phyloP scores from a whole-genome alignment of 2,113 vertebrate genomes.

The Bolborhynchus lineola region DNA sequence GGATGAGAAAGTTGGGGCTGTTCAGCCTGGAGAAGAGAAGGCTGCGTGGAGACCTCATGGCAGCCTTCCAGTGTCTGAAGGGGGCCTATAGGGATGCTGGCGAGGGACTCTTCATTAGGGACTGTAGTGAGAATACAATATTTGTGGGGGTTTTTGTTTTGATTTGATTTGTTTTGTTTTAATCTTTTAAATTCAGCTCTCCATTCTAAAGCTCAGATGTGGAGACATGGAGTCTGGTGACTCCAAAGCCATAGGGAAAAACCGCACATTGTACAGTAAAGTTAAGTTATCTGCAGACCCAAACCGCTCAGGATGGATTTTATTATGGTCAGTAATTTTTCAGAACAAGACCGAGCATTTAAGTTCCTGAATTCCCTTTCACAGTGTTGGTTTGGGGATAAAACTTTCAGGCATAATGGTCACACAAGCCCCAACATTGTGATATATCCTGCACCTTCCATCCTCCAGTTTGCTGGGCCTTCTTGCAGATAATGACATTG shows the following conservation, averaged over 20 bases:
- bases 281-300: neutral
- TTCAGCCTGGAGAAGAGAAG: no score
- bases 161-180: neutral
- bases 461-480: neutral
- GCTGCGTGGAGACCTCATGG: no score
- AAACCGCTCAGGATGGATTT: neutral
- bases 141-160: neutral
- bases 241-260: neutral
- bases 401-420: neutral
- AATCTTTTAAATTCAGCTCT: neutral
- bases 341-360: neutral
- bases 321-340: neutral
- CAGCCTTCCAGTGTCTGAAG: no score
- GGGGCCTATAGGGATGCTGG: no score
- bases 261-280: fast-evolving
- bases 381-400: neutral
- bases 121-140: neutral
- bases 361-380: neutral
- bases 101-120: no score
- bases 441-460: neutral
- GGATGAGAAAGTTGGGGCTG: no score
- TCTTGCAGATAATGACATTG: neutral
- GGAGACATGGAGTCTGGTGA: neutral
- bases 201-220: neutral
- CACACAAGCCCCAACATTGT: neutral